phyloP scores from a whole-genome alignment of 1,140 invertebrate species.

The Zaprionus vittiger region DNA sequence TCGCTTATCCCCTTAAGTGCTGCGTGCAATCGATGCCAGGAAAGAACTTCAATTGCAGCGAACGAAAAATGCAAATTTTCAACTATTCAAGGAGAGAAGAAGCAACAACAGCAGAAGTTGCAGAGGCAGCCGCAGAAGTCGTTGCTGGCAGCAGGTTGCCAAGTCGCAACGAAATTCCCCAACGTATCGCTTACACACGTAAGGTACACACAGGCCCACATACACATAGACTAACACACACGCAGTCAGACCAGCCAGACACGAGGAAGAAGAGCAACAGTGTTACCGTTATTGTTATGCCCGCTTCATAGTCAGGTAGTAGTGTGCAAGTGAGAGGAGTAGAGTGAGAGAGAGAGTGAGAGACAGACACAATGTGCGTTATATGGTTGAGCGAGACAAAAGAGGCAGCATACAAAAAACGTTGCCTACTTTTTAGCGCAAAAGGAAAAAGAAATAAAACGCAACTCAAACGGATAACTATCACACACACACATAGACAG shows the following conservation, averaged over 20 bases:
- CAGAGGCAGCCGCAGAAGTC: neutral
- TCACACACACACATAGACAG: neutral
- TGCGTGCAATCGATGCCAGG: slow-evolving; percentile 34
- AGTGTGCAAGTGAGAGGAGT: neutral
- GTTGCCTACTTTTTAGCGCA: neutral
- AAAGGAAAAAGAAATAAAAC: neutral
- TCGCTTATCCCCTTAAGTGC: slow-evolving; percentile 41
- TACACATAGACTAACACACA: neutral
- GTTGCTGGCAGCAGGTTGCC: neutral
- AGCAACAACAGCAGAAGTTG: neutral
- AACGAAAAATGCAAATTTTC: slow-evolving; percentile 61
- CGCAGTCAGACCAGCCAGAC: slow-evolving; percentile 1
- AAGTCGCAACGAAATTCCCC: slow-evolving; percentile 42
- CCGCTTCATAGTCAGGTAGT: neutral
- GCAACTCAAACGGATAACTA: neutral
- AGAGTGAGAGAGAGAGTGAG: neutral
- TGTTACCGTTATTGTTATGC: slow-evolving; percentile 49
- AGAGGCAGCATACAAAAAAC: neutral
- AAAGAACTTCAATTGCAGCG: slow-evolving; percentile 32
- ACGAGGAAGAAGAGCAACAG: slow-evolving; percentile 54
- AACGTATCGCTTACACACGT: slow-evolving; percentile 21
- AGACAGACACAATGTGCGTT: neutral
- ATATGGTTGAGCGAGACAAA: neutral
- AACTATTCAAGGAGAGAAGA: neutral
- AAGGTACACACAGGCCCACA: slow-evolving; percentile 21